Evolutionary conservation across 2,888 invertebrate genomes (phyloP).

Genomic region (Melanchra persicariae): DNA sequence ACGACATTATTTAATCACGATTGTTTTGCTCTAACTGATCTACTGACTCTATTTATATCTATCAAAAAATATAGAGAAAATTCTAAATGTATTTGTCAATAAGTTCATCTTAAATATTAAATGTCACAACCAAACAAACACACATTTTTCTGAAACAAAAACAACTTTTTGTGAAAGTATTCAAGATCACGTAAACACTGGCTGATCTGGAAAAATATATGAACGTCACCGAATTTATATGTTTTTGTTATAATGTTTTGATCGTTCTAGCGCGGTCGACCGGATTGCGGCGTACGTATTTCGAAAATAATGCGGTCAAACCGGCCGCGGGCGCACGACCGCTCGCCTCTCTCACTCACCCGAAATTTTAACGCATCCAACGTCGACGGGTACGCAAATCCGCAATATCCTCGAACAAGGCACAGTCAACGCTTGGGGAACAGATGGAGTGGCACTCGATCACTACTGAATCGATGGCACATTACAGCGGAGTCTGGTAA

Average conservation of each 20-base stretch:
- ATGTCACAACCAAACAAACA: conserved; percentile 37
- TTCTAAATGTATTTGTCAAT: background rate
- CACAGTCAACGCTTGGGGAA: conserved; percentile 86
- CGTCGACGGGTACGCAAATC: conserved; percentile 86
- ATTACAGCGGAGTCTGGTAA: conserved; percentile 86
- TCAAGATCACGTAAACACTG: conserved; percentile 65
- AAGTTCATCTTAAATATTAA: conserved; percentile 3
- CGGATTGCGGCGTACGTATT: conserved; percentile 89
- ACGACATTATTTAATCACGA: conserved; percentile 36
- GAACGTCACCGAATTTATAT: conserved; percentile 79
- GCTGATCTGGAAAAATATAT: conserved; percentile 71
- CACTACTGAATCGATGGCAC: conserved; percentile 84
- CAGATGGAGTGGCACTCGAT: conserved; percentile 85
- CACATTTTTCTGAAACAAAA: conserved; percentile 48
- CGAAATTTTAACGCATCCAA: conserved; percentile 90
- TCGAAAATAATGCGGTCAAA: conserved; percentile 91
- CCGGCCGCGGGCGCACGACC: conserved; percentile 87
- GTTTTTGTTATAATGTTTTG: conserved; percentile 89
- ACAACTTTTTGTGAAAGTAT: conserved; percentile 62
- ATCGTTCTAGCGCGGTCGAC: conserved; percentile 87
- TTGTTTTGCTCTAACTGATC: conserved; percentile 30
- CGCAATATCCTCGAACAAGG: conserved; percentile 78
- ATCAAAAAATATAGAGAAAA: conserved; percentile 4
- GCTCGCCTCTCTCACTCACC: conserved; percentile 89
- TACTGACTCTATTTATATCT: conserved; percentile 21